Evolutionary conservation across 2,888 invertebrate species (phyloP), one percentile per base, ranked within the genome.

Genomic region (Mesorhabditis belari): DNA sequence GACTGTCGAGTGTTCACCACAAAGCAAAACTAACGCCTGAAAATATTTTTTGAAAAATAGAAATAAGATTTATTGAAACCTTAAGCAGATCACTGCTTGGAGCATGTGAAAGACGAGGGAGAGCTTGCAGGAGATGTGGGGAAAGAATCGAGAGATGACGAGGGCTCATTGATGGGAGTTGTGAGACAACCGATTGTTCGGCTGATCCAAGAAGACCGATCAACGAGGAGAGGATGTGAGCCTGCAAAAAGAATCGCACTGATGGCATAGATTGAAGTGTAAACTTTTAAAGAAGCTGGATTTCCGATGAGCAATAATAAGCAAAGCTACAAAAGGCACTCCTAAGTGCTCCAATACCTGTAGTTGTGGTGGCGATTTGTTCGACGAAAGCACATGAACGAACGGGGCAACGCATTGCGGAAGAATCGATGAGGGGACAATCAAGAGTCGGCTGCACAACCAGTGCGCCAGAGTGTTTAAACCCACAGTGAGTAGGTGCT

Each of bases 371-470:
- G 77, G 74, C 5, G 70, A 49, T 12, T 61, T 52, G 25, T 63
- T 57, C 2, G 60, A n/a, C 6, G 70, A 65, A 21, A 77, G 63
- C 27, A 78, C 74, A 2, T 70, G 63, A 23, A 70, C 69, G 1
- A 77, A 58, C 1, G 76, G 72, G 0, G 74, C 70, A 21, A 77
- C 74, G 28, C 75, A 76, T 51, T 73, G 71, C 21, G 77, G 74
- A 28, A 75, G 74, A 12, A 76, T 64, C 26, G 64, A 60, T n/a
- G 53, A 58, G 23, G 70, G 68, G 27, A 69, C 64, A 56, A 65
- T 60, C 6, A 71, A 65, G 17, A 77, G 67, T 12, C 72, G 74
- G 50, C 65, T 65, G 9, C 70, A 67, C 23, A 78, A 62, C 77
- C 77, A 77, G 49, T 78, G 75, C 21, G 74, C 75, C n/a, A 77